Percentiles rank a stretch among this genome's conserved stretches.
Conservation (phyloP, 2,113 vertebrate species). For the Gasterosteus aculeatus region DNA sequence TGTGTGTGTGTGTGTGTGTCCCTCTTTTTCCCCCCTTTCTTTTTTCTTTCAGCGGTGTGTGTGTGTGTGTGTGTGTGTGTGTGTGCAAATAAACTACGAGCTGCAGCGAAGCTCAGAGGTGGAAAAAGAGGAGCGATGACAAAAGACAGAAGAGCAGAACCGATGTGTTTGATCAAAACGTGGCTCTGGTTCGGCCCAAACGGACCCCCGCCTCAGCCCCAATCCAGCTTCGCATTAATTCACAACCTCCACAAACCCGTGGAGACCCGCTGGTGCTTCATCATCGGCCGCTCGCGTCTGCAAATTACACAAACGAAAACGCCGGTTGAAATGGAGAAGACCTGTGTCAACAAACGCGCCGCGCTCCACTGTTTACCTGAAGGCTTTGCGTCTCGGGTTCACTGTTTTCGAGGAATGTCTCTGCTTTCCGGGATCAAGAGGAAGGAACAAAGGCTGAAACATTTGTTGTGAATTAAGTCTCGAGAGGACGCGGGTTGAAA, state of each 20-base stretch:
- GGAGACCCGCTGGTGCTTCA: conserved; percentile 52
- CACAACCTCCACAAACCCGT: conserved; percentile 55
- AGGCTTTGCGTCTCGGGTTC: conserved; percentile 27
- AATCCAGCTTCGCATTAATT: conserved; percentile 56
- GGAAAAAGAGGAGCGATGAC: conserved; percentile 60
- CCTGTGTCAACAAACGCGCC: conserved; percentile 55
- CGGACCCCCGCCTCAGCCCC: conserved; percentile 31
- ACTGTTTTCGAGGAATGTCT: conserved; percentile 41
- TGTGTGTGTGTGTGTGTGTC: conserved; percentile 66
- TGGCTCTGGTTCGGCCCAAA: conserved; percentile 49
- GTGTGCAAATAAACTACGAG: conserved; percentile 57
- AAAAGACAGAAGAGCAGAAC: conserved; percentile 66
- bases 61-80: not conserved
- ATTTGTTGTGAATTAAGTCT: conserved; percentile 77
- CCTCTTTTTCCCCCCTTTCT: conserved; percentile 29
- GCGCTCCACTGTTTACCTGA: conserved; percentile 60
- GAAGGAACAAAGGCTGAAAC: conserved; percentile 54
- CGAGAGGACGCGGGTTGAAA: conserved; percentile 42
- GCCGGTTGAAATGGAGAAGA: conserved; percentile 51
- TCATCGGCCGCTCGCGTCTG: conserved; percentile 37
- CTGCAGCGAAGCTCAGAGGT: conserved; percentile 51
- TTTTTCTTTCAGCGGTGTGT: conserved; percentile 13
- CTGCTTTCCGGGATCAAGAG: conserved; percentile 33
- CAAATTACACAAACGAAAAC: conserved; percentile 49
- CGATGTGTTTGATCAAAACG: conserved; percentile 71